Conservation (phyloP, 2,797 vertebrate species). For the Hyperoplus immaculatus region DNA sequence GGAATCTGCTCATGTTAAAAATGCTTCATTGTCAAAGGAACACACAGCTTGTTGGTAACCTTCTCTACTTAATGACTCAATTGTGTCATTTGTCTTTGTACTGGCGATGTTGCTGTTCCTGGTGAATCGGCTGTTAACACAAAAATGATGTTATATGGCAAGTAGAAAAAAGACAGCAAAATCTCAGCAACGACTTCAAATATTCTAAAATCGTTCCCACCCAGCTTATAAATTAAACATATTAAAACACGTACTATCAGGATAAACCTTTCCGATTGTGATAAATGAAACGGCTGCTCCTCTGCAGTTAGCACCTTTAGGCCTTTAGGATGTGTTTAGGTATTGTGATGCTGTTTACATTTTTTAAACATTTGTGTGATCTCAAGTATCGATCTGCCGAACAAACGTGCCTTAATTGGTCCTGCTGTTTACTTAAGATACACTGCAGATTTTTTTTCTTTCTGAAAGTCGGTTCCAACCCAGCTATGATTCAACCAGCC, state of each 20-base stretch:
- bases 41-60: not conserved
- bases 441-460: not conserved
- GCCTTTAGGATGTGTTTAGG: not conserved
- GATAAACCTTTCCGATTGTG: not conserved
- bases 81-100: not conserved
- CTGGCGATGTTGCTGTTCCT: not conserved
- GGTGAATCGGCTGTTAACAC: not conserved
- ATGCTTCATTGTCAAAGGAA: not conserved
- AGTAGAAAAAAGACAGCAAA: not conserved
- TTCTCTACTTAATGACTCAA: not conserved
- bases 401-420: not conserved
- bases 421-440: not conserved
- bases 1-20: not conserved
- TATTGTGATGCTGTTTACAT: slow-evolving; percentile 4
- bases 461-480: not conserved
- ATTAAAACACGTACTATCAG: not conserved
- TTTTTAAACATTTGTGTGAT: not conserved
- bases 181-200: not conserved
- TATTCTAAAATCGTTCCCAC: not conserved
- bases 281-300: not conserved
- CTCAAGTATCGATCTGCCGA: not conserved
- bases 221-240: not conserved
- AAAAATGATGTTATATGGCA: not conserved
- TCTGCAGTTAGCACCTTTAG: not conserved
- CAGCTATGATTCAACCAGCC: not conserved